Conservation (phyloP, 2,797 vertebrate genomes). For the Apodemus agrarius region DNA sequence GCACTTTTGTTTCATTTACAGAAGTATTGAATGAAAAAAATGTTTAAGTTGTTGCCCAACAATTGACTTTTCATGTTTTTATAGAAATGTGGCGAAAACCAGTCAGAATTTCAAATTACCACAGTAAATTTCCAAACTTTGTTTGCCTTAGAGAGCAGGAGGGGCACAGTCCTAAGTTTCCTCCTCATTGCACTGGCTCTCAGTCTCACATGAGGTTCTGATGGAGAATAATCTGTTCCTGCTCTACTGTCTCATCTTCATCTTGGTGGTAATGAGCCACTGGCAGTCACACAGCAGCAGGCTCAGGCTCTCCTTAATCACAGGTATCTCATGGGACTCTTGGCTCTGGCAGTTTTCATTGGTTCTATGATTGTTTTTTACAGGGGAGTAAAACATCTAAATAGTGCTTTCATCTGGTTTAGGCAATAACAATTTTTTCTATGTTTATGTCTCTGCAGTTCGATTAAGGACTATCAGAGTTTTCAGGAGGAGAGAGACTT, state of each 20-base stretch:
- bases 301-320: conserved; percentile 23
- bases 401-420: not conserved
- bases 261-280: conserved; percentile 27
- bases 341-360: conserved; percentile 24
- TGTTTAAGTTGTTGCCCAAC: conserved; percentile 23
- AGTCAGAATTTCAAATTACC: conserved; percentile 49
- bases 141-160: not conserved
- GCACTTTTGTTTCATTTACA: conserved; percentile 41
- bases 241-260: not conserved
- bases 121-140: conserved; percentile 20
- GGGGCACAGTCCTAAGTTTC: not conserved
- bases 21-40: conserved; percentile 30
- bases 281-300: not conserved
- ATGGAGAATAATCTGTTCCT: not conserved
- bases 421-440: not conserved
- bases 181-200: not conserved
- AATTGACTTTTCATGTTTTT: conserved; percentile 47
- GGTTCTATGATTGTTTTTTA: not conserved
- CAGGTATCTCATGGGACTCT: not conserved
- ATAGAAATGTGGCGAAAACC: conserved; percentile 31
- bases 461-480: not conserved
- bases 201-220: not conserved
- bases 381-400: conserved; percentile 52
- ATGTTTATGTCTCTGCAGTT: not conserved
- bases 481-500: conserved; percentile 7